These are phyloP conservation scores for Andricus curvator DNA, from an alignment of 2,888 invertebrate genomes.

Conservation along the genomic window DNA sequence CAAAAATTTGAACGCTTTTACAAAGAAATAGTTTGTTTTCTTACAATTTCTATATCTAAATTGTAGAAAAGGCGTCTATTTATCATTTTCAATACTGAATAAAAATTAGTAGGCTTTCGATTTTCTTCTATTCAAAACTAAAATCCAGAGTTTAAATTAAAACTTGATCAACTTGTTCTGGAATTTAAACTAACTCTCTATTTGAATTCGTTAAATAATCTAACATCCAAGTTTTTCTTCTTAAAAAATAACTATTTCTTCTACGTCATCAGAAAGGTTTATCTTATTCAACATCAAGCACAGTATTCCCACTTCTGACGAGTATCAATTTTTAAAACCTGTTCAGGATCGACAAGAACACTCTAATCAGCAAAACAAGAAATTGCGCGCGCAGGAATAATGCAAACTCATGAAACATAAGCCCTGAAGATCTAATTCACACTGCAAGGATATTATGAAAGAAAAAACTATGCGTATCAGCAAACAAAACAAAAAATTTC, in stretches of 20 bases:
- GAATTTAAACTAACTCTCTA: no score
- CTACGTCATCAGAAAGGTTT: slow-evolving; percentile 3
- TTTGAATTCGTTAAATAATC: neutral
- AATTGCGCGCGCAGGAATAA: slow-evolving; percentile 6
- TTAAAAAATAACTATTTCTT: neutral
- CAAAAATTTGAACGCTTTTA: no score
- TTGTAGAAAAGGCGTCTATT: no score
- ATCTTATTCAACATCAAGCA: slow-evolving; percentile 19
- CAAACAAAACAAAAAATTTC: slow-evolving; percentile 4
- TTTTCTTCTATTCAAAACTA: no score
- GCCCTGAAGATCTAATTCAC: slow-evolving; percentile 4
- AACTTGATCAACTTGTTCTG: no score
- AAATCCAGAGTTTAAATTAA: no score
- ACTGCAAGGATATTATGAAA: neutral
- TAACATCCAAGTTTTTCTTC: neutral
- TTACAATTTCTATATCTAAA: no score
- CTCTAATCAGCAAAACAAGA: slow-evolving; percentile 33
- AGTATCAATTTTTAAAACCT: slow-evolving; percentile 21
- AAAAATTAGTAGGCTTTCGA: no score
- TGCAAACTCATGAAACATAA: neutral
- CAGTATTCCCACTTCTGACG: neutral
- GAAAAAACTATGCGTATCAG: neutral
- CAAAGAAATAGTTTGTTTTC: no score
- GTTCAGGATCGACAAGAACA: slow-evolving; percentile 18
- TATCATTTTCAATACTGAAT: no score